Conservation (phyloP, 2,888 invertebrate genomes). For the Cephus sareptanus region DNA sequence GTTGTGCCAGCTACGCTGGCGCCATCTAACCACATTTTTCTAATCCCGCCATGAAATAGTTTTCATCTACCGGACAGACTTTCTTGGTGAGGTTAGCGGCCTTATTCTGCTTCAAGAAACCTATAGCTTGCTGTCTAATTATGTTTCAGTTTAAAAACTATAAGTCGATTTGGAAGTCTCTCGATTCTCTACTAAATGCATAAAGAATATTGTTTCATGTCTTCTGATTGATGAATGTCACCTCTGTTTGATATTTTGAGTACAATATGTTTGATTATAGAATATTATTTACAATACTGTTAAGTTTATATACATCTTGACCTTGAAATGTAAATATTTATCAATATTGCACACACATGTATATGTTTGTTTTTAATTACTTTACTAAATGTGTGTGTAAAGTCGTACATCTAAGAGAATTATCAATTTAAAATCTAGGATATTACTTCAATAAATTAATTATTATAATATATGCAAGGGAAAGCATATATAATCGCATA, state of each 20-base stretch:
- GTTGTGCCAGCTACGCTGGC: constrained; percentile 46
- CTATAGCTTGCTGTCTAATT: neutral
- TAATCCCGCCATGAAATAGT: constrained; percentile 44
- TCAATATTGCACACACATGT: neutral
- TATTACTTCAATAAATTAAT: neutral
- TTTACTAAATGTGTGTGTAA: neutral
- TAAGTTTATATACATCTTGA: neutral
- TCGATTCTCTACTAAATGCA: neutral
- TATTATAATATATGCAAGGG: neutral
- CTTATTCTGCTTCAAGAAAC: constrained; percentile 4
- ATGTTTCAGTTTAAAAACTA: neutral
- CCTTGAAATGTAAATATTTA: neutral
- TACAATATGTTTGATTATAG: neutral
- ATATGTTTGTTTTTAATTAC: neutral
- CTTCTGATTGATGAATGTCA: neutral
- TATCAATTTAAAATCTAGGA: neutral
- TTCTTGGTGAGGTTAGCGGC: constrained; percentile 8
- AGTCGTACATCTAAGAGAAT: neutral
- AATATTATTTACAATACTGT: neutral
- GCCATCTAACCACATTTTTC: constrained; percentile 60
- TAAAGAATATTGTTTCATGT: neutral
- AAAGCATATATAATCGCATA: neutral
- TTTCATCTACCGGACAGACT: neutral
- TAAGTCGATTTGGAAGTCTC: neutral
- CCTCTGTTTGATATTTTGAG: neutral